A percentile compares a stretch with the other conserved stretches of the same genome.
These are phyloP conservation scores for Spondyliosoma cantharus DNA, from an alignment of 2,797 vertebrate species.

Conservation along the genomic window DNA sequence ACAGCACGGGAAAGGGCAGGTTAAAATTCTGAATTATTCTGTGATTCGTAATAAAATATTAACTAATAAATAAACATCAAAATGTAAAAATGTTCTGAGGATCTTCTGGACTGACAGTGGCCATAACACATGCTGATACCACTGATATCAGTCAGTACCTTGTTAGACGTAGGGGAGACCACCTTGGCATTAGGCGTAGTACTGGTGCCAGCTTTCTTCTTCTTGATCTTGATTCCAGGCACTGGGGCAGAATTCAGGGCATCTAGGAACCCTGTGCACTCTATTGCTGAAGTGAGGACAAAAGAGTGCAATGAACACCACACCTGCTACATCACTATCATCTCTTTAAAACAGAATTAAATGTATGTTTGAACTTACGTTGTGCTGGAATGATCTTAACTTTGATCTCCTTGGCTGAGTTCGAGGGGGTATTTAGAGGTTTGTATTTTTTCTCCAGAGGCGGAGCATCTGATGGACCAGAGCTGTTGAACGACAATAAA, in stretches of 20 bases:
- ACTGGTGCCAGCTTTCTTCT: slow-evolving; percentile 86
- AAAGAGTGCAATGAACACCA: slow-evolving; percentile 4
- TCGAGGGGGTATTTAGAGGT: slow-evolving; percentile 92
- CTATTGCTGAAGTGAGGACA: slow-evolving; percentile 87
- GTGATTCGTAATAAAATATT: not conserved
- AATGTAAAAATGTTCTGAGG: no score
- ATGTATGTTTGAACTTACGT: slow-evolving; percentile 81
- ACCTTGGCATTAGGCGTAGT: slow-evolving; percentile 78
- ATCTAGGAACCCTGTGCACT: slow-evolving; percentile 93
- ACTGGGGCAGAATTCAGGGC: slow-evolving; percentile 96
- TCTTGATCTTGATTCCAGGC: slow-evolving; percentile 96
- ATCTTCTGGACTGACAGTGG: not conserved
- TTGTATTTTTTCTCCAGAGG: slow-evolving; percentile 97
- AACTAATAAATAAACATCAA: not conserved
- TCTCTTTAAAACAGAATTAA: not conserved
- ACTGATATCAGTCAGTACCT: slow-evolving; percentile 80
- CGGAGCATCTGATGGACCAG: slow-evolving; percentile 75
- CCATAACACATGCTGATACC: not conserved
- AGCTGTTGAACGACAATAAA: slow-evolving; percentile 43
- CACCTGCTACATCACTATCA: not conserved
- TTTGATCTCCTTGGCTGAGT: slow-evolving; percentile 96
- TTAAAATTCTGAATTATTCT: not conserved
- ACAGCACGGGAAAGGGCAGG: not conserved
- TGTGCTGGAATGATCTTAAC: slow-evolving; percentile 96
- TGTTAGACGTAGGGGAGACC: slow-evolving; percentile 90